Base-by-base conservation (phyloP, 2,888 invertebrate genomes). In the Camponotus fellah region DNA sequence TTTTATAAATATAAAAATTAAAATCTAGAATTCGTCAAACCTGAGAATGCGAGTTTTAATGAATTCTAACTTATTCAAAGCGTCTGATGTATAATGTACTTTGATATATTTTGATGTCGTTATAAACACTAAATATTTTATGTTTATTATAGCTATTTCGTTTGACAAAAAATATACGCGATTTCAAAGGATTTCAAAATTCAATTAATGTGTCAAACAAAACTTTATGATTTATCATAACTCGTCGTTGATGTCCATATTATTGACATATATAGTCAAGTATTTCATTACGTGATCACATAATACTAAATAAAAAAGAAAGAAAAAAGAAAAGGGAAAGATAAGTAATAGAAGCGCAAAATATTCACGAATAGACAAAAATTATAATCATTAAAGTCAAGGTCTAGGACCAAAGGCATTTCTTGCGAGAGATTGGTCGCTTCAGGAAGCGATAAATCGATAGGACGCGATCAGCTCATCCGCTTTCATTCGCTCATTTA, bases 311-410 rank as follows among this genome's bases (percentile, higher is more conserved):
- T 21, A 21, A n/a, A 56, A 56, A 26, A n/a, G 12, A n/a, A 43
- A 64, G 10, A n/a, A 14, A 34, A 40, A 8, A 49, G 17, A 77
- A 75, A 43, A 37, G 17, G 26, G 37, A 53, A 71, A 64, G 71
- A 62, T 58, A 34, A 62, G 17, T 34, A 12, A 49, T 26, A 74
- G n/a, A 56, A 84, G 56, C 32, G 56, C 46, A 62, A 77, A 64
- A 60, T 71, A 62, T 75, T 60, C 83, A 66, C 82, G 87, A 85
- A 82, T 76, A 66, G 74, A 91, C 88, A 88, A 92, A 92, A 93
- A 90, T 93, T 93, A 92, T 91, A 92, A 91, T 92, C 91, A 92
- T 93, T 92, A 91, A 90, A 92, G 91, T 93, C 91, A 89, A 89
- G 90, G 89, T 83, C 69, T 56, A 82, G 14, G 17, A 79, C 53